phyloP scores from a whole-genome alignment of 2,113 vertebrate species.

The Puffinus mauretanicus region DNA sequence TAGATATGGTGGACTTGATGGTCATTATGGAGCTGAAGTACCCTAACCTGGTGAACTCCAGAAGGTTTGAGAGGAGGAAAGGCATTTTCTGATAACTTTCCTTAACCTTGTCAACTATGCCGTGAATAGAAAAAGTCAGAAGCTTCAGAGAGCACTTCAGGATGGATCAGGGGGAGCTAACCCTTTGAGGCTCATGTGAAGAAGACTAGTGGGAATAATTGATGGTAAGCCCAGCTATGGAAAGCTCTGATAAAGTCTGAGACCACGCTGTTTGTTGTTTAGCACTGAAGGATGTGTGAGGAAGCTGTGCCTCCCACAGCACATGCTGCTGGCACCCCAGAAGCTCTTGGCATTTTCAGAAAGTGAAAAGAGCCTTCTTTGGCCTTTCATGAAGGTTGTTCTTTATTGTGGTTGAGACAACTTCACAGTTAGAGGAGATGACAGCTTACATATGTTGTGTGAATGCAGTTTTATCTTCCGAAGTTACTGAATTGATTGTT shows the following conservation, averaged over 20 bases:
- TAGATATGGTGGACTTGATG: background rate
- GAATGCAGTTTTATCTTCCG: constrained; percentile 22
- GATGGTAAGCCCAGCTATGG: background rate
- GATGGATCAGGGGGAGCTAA: background rate
- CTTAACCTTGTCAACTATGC: background rate
- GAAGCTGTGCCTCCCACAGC: background rate
- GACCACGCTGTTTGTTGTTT: background rate
- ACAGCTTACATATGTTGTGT: constrained; percentile 17
- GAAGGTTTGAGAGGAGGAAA: constrained; percentile 9
- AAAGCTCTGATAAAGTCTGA: background rate
- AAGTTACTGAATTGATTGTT: background rate
- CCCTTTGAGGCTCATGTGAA: background rate
- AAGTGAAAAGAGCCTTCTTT: constrained; percentile 20
- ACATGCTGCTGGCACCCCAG: background rate
- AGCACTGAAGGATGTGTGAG: background rate
- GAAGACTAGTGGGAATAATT: background rate
- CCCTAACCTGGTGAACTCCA: background rate
- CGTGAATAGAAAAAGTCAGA: background rate
- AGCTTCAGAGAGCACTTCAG: background rate
- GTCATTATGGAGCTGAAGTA: background rate
- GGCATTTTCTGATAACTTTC: background rate
- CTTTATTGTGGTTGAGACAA: constrained; percentile 35
- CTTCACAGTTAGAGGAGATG: constrained; percentile 26
- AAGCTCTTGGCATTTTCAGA: constrained; percentile 11
- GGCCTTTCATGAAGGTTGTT: constrained; percentile 16